A percentile compares a stretch with the other conserved stretches of the same genome.
Conservation (phyloP, 2,797 vertebrate species). For the Ficedula albicollis region DNA sequence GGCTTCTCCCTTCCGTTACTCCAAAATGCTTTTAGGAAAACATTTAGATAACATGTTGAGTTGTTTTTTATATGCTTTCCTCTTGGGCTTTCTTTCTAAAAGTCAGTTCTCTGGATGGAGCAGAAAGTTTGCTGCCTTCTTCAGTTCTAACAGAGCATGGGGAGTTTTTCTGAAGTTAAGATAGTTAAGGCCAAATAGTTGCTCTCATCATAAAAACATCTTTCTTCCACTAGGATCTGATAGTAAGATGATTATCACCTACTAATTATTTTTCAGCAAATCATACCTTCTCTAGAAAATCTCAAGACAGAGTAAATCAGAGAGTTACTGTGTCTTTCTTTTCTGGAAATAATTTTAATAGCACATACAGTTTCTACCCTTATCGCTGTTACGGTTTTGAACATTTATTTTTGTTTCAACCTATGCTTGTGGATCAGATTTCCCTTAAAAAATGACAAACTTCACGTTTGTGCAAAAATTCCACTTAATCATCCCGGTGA, state of each 20-base stretch:
- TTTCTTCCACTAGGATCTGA: not conserved
- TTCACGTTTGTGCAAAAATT: not conserved
- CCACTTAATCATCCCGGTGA: slow-evolving; percentile 24
- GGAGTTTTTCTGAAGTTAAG: not conserved
- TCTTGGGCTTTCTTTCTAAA: not conserved
- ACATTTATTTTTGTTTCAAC: slow-evolving; percentile 4
- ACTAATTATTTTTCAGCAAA: not conserved
- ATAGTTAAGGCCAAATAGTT: not conserved
- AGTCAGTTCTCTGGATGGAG: not conserved
- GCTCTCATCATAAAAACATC: not conserved
- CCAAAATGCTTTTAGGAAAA: not conserved
- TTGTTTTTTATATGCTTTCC: not conserved
- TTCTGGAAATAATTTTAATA: not conserved
- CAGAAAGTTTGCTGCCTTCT: not conserved
- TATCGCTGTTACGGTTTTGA: not conserved
- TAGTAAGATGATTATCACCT: not conserved
- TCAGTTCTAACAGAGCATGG: not conserved
- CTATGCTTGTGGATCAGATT: slow-evolving; percentile 6
- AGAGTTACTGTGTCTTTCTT: not conserved
- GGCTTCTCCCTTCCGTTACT: not conserved
- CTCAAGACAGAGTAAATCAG: not conserved
- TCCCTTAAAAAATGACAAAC: slow-evolving; percentile 6
- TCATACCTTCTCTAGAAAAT: not conserved
- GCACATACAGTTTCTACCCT: not conserved
- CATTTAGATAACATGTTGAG: not conserved